Conservation (phyloP, 2,797 vertebrate species). For the Sebastes elongatus region DNA sequence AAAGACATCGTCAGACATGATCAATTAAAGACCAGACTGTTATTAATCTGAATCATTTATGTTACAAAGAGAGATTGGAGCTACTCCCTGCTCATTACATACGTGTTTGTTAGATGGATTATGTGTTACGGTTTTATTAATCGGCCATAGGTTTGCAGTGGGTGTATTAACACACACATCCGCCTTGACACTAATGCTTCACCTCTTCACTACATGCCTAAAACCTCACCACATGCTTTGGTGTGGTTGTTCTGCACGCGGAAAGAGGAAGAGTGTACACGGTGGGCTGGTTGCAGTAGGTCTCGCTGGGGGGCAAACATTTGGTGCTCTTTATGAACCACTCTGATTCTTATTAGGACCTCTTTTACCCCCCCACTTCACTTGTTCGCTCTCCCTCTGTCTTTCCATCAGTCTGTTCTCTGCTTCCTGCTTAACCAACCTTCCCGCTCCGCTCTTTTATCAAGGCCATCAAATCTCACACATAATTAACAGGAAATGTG, state of each 20-base stretch:
- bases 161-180: conserved; percentile 57
- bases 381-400: conserved; percentile 29
- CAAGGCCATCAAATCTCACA: conserved; percentile 80
- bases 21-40: conserved; percentile 7
- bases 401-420: conserved; percentile 59
- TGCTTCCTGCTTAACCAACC: conserved; percentile 52
- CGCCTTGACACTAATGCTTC: conserved; percentile 42
- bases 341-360: conserved; percentile 71
- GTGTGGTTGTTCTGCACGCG: conserved; percentile 61
- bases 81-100: conserved; percentile 14
- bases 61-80: conserved; percentile 7
- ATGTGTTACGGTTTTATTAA: conserved; percentile 54
- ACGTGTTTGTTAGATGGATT: conserved; percentile 47
- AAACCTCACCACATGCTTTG: conserved; percentile 63
- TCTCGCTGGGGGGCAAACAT: conserved; percentile 69
- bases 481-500: conserved; percentile 82
- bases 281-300: conserved; percentile 60
- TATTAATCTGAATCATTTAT: conserved; percentile 9
- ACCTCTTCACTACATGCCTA: conserved; percentile 49
- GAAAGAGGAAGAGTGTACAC: conserved; percentile 63
- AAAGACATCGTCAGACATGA: neutral
- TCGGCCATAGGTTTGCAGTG: conserved; percentile 50
- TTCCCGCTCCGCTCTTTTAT: conserved; percentile 68
- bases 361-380: conserved; percentile 15
- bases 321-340: conserved; percentile 71